Conservation (phyloP, 2,888 invertebrate genomes). For the Gerris lacustris region DNA sequence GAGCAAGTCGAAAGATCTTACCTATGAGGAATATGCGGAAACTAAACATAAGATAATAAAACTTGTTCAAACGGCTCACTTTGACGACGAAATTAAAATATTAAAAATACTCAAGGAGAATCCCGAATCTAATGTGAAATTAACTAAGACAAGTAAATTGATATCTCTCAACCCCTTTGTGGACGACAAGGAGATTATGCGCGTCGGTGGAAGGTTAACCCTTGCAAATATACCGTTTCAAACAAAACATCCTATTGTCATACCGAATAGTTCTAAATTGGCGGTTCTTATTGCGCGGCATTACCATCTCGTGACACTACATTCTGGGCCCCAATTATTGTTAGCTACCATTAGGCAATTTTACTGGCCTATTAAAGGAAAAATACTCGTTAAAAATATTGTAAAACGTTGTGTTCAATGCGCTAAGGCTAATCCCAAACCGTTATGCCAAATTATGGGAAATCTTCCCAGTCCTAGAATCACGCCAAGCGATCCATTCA, state of each 20-base stretch:
- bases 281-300: not conserved
- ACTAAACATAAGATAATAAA: not conserved
- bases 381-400: not conserved
- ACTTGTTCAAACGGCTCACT: not conserved
- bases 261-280: not conserved
- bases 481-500: too few species aligned
- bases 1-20: not conserved
- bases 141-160: not conserved
- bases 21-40: not conserved
- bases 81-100: not conserved
- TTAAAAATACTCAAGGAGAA: not conserved
- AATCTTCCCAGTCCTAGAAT: too few species aligned
- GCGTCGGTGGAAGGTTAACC: not conserved
- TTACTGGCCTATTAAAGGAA: not conserved
- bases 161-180: not conserved
- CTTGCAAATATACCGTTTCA: not conserved
- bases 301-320: not conserved
- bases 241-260: not conserved
- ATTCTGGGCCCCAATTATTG: not conserved
- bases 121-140: not conserved
- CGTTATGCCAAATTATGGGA: too few species aligned
- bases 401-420: not conserved
- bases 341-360: not conserved
- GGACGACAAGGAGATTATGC: not conserved
- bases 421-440: too few species aligned